phyloP scores from a whole-genome alignment of 2,888 invertebrate genomes.

The Sepiola atlantica region DNA sequence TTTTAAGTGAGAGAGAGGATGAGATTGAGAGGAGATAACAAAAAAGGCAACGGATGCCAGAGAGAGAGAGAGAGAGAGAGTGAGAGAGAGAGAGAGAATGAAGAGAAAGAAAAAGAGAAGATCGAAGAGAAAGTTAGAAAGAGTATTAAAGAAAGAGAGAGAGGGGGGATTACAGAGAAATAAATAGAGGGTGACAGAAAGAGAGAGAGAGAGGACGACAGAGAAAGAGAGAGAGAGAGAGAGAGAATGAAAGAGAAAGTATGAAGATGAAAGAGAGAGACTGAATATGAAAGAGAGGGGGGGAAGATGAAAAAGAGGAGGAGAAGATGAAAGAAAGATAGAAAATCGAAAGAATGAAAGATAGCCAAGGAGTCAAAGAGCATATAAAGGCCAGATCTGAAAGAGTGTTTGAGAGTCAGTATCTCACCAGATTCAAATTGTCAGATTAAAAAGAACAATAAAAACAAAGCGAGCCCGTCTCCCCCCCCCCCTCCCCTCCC shows the following conservation, averaged over 20 bases:
- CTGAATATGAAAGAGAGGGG: too few species aligned
- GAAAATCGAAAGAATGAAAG: not conserved
- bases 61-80: not conserved
- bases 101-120: too few species aligned
- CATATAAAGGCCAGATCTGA: too few species aligned
- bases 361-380: not conserved
- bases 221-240: too few species aligned
- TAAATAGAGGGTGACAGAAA: not conserved
- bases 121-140: not conserved
- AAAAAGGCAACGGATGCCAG: not conserved
- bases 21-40: not conserved
- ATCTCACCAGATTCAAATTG: not conserved
- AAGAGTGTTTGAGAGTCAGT: not conserved
- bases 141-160: not conserved
- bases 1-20: not conserved
- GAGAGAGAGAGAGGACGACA: too few species aligned
- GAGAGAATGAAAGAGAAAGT: too few species aligned
- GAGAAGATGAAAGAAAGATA: not conserved
- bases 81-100: not conserved
- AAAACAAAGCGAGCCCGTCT: too few species aligned
- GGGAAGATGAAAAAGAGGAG: too few species aligned
- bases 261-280: too few species aligned
- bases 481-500: too few species aligned
- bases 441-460: too few species aligned
- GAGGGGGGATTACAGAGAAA: not conserved